Evolutionary conservation across 2,113 vertebrate genomes (phyloP).

Genomic region (zebrafish (Danio rerio)): GRCz12tu NC_133190.1:23722501-23723000

Average conservation of each 20-base stretch:
- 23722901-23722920: no score
- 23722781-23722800: not conserved
- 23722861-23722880: no score
- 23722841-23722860: no score
- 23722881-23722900: no score
- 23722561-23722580: no score
- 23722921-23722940: no score
- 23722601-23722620: not conserved
- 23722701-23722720: constrained; percentile 85
- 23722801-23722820: no score
- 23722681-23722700: constrained; percentile 92
- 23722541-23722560: constrained; percentile 76
- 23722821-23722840: no score
- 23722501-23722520: constrained; percentile 93
- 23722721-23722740: constrained; percentile 85
- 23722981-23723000: no score
- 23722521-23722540: constrained; percentile 92
- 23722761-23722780: constrained; percentile 81
- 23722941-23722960: no score
- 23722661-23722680: constrained; percentile 95
- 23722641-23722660: constrained; percentile 95
- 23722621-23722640: constrained; percentile 57
- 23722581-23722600: not conserved
- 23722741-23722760: constrained; percentile 90
- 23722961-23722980: no score